phyloP scores from a whole-genome alignment of 2,113 vertebrate genomes.

The Riparia riparia region DNA sequence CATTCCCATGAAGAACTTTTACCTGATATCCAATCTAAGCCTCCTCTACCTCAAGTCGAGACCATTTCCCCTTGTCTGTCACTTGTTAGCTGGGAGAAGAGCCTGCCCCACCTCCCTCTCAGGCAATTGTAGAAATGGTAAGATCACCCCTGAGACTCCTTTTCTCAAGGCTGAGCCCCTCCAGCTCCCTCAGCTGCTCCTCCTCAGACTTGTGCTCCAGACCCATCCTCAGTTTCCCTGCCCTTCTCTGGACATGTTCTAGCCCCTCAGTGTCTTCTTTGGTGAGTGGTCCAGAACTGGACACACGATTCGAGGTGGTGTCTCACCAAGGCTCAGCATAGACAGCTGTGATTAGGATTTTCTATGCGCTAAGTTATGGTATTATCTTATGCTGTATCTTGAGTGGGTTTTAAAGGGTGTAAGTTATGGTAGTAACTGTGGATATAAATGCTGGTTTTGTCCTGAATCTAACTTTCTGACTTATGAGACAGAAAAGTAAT shows the following conservation, averaged over 20 bases:
- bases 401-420: background rate
- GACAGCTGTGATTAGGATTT: background rate
- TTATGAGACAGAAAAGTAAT: background rate
- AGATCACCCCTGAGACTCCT: background rate
- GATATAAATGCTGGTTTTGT: background rate
- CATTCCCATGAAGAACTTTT: background rate
- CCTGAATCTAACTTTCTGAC: background rate
- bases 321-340: background rate
- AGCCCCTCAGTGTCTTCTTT: background rate
- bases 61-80: background rate
- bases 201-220: too few species aligned
- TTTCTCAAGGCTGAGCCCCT: background rate
- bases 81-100: background rate
- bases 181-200: background rate
- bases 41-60: background rate
- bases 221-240: fast-evolving
- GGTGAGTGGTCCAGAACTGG: background rate
- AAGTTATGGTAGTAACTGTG: background rate
- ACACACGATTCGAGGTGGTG: fast-evolving
- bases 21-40: background rate
- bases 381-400: background rate
- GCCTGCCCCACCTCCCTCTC: background rate
- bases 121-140: background rate
- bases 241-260: fast-evolving
- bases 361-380: background rate